Conservation (phyloP, 2,797 vertebrate genomes). For the Geotrypetes seraphini region DNA sequence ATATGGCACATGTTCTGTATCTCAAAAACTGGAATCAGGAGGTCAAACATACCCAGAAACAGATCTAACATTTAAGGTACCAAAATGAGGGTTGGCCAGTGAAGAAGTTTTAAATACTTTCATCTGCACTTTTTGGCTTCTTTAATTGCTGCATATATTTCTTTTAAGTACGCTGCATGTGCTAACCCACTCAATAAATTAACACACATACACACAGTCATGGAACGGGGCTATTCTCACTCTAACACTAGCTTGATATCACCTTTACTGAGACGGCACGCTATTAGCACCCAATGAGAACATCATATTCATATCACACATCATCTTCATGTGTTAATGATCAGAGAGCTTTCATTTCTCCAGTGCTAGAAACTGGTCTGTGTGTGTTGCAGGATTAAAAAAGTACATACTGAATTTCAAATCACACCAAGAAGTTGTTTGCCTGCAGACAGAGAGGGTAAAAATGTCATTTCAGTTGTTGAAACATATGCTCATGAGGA, state of each 20-base stretch:
- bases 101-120: too few relatives aligned
- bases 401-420: not conserved
- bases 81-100: too few relatives aligned
- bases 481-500: too few relatives aligned
- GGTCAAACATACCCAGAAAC: too few relatives aligned
- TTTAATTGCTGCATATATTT: too few relatives aligned
- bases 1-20: too few relatives aligned
- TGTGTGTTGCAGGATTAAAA: too few relatives aligned
- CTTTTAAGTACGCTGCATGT: too few relatives aligned
- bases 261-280: slow-evolving; percentile 32
- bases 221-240: slow-evolving; percentile 25
- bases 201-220: slow-evolving; percentile 15
- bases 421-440: not conserved
- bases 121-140: too few relatives aligned
- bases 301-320: slow-evolving; percentile 28
- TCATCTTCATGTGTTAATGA: slow-evolving; percentile 15
- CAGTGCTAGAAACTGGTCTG: not conserved
- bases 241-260: slow-evolving; percentile 32
- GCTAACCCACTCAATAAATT: slow-evolving; percentile 53
- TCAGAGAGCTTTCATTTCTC: slow-evolving; percentile 13
- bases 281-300: slow-evolving; percentile 41
- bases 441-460: not conserved
- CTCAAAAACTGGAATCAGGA: too few relatives aligned
- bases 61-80: too few relatives aligned
- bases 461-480: not conserved